Percentiles rank a stretch among this genome's conserved stretches.
Evolutionary conservation across 2,888 invertebrate genomes (phyloP).

Genomic region (Scrobipalpa atriplicella): DNA sequence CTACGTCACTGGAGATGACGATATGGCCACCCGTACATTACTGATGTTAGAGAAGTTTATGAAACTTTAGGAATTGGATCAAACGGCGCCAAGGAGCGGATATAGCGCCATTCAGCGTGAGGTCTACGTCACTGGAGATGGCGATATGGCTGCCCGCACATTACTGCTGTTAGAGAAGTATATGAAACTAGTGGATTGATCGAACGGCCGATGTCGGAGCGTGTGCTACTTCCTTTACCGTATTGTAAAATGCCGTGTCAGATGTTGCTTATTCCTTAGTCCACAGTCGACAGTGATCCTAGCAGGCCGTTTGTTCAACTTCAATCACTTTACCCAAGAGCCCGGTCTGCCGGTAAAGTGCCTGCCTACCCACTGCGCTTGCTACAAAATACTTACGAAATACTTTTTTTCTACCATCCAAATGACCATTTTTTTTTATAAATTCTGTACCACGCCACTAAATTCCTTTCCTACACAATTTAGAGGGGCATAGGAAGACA

Average conservation of each 20-base stretch:
- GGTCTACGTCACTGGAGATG: constrained; percentile 33
- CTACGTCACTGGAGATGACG: constrained; percentile 31
- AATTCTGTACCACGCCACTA: no score
- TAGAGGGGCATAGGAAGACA: no score
- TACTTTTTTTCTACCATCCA: constrained; percentile 10
- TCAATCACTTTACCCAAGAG: constrained; percentile 58
- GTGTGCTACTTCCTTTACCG: no score
- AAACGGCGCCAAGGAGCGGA: constrained; percentile 51
- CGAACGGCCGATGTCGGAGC: no score
- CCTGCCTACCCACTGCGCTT: constrained; percentile 29
- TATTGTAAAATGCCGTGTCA: background rate
- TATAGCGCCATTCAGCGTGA: constrained; percentile 37
- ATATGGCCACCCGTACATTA: no score
- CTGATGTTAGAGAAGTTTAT: no score
- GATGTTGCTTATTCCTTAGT: background rate
- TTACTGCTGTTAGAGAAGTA: no score
- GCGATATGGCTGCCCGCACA: no score
- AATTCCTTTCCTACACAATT: no score
- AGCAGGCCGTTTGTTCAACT: constrained; percentile 42
- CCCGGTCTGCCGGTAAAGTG: constrained; percentile 33
- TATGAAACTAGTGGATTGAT: no score
- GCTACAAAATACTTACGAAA: no score
- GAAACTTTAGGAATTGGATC: constrained; percentile 72
- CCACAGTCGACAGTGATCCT: constrained; percentile 34
- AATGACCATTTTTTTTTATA: no score